Percentiles rank a stretch among this genome's conserved stretches.
phyloP scores from a whole-genome alignment of 2,797 vertebrate genomes.

The Antrozous pallidus region DNA sequence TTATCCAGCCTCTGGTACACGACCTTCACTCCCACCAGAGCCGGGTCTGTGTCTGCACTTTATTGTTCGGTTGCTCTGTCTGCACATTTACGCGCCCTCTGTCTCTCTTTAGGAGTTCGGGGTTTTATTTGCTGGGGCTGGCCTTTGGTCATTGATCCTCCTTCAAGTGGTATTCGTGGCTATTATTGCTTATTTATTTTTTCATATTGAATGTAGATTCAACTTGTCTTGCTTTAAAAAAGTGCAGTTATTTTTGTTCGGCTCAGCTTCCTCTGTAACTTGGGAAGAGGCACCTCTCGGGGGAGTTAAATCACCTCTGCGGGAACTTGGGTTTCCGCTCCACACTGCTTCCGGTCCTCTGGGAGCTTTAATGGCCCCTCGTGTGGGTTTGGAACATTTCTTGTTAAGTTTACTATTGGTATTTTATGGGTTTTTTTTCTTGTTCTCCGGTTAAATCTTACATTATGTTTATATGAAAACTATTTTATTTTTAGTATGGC shows the following conservation, averaged over 20 bases:
- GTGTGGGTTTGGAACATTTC: neutral
- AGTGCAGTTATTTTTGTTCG: neutral
- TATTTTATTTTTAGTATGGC: neutral
- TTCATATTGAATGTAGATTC: neutral
- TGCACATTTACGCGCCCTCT: neutral
- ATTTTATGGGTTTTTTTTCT: neutral
- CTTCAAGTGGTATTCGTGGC: neutral
- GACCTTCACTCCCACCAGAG: neutral
- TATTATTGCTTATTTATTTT: neutral
- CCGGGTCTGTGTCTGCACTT: neutral
- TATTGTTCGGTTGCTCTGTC: too few relatives aligned
- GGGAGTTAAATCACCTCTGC: rapidly evolving
- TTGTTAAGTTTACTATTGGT: neutral
- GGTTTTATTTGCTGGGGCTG: neutral
- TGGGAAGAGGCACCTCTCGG: neutral
- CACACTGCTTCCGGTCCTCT: too few relatives aligned
- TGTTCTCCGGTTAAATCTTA: neutral
- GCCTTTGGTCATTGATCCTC: neutral
- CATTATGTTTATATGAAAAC: neutral
- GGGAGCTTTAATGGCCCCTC: neutral
- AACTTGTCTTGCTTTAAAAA: neutral
- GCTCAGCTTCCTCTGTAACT: neutral
- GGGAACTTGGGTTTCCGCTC: neutral
- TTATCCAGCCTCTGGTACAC: neutral
- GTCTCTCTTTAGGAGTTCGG: neutral